These are phyloP conservation scores for Doryteuthis pealeii DNA, from an alignment of 1,140 invertebrate species.

Conservation along the genomic window DNA sequence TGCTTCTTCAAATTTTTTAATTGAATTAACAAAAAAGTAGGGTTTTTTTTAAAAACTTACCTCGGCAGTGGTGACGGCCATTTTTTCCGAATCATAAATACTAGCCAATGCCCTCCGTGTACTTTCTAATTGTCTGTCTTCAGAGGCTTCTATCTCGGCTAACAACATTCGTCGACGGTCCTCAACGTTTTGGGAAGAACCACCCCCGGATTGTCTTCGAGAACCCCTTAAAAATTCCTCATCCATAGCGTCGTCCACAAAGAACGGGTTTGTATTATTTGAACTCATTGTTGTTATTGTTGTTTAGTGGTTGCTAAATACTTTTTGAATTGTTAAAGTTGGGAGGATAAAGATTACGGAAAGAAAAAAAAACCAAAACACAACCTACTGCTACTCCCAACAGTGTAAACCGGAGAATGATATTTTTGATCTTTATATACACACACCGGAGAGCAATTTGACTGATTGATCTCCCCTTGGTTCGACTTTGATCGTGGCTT, in stretches of 20 bases:
- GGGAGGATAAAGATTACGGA: not conserved
- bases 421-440: too few species aligned
- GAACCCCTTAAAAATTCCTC: not conserved
- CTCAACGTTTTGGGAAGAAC: not conserved
- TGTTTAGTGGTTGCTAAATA: not conserved
- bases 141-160: conserved; percentile 38
- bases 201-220: not conserved
- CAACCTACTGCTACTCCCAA: too few species aligned
- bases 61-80: conserved; percentile 85
- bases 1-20: too few species aligned
- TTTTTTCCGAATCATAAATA: conserved; percentile 83
- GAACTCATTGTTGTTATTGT: not conserved
- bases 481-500: too few species aligned
- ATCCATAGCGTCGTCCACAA: not conserved
- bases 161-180: conserved; percentile 28
- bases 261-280: not conserved
- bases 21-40: too few species aligned
- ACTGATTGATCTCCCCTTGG: too few species aligned
- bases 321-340: not conserved
- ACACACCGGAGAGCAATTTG: too few species aligned
- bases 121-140: conserved; percentile 69
- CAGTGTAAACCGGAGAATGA: too few species aligned
- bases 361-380: too few species aligned
- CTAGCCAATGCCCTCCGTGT: conserved; percentile 79
- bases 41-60: conserved; percentile 37